These are phyloP conservation scores for Alligator sinensis DNA, from an alignment of 2,113 vertebrate genomes.

Conservation along the genomic window DNA sequence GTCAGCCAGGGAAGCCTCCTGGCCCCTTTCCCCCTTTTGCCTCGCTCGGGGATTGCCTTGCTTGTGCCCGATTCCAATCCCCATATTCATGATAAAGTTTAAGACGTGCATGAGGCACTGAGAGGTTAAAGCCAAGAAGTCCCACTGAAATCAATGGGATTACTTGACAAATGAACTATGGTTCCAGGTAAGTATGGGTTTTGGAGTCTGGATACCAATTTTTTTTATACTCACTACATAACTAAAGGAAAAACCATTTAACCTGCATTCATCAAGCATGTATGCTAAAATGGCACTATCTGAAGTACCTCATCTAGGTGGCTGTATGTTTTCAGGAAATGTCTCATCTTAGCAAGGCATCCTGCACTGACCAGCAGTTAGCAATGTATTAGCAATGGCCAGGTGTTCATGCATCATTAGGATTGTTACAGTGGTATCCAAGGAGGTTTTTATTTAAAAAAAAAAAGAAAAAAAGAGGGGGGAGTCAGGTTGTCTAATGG, in stretches of 20 bases:
- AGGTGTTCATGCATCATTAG: neutral
- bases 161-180: neutral
- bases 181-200: neutral
- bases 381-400: neutral
- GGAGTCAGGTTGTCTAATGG: neutral
- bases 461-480: no score
- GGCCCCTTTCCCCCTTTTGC: no score
- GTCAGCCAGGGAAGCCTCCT: no score
- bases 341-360: neutral
- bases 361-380: neutral
- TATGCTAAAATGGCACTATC: neutral
- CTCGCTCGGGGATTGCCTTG: no score
- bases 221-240: neutral
- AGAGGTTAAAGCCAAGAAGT: neutral
- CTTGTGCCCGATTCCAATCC: no score
- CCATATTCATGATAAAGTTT: no score
- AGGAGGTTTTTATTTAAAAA: neutral
- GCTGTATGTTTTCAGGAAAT: slow-evolving; percentile 58
- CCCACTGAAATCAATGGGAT: neutral
- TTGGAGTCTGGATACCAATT: neutral
- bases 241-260: neutral
- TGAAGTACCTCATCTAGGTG: slow-evolving; percentile 46
- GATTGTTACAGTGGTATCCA: neutral
- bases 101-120: neutral
- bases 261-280: neutral